Percentiles rank a stretch among this genome's conserved stretches.
Conservation (phyloP, 2,113 vertebrate species). For the Myiopsitta monachus region DNA sequence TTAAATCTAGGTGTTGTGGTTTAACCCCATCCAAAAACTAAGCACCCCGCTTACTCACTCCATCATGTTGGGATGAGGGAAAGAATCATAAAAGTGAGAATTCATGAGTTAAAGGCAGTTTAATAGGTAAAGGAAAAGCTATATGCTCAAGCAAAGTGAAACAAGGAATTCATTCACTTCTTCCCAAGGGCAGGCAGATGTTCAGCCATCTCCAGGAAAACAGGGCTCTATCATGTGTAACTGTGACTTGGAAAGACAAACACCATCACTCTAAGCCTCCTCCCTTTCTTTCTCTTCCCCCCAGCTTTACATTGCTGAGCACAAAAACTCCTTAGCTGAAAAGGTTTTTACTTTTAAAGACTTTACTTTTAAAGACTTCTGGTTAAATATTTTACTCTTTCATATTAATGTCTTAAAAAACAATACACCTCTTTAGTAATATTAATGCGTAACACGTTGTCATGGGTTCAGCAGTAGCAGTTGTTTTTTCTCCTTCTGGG, state of each 20-base stretch:
- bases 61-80: not conserved
- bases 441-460: not conserved
- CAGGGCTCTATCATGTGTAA: no score
- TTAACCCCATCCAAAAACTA: not conserved
- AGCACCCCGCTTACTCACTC: not conserved
- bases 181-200: not conserved
- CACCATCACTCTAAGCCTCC: fast-evolving
- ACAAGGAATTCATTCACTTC: not conserved
- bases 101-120: not conserved
- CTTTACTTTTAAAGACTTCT: not conserved
- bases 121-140: not conserved
- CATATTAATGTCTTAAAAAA: not conserved
- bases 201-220: not conserved
- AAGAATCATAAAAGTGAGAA: not conserved
- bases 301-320: not conserved
- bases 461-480: no score
- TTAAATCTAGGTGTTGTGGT: not conserved
- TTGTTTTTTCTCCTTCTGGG: no score
- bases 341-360: not conserved
- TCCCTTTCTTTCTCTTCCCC: not conserved
- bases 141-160: not conserved
- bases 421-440: not conserved
- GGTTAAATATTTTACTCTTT: not conserved
- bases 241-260: not conserved
- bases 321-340: not conserved